These are phyloP conservation scores for Lithobates pipiens DNA, from an alignment of 2,797 vertebrate species.

Conservation along the genomic window DNA sequence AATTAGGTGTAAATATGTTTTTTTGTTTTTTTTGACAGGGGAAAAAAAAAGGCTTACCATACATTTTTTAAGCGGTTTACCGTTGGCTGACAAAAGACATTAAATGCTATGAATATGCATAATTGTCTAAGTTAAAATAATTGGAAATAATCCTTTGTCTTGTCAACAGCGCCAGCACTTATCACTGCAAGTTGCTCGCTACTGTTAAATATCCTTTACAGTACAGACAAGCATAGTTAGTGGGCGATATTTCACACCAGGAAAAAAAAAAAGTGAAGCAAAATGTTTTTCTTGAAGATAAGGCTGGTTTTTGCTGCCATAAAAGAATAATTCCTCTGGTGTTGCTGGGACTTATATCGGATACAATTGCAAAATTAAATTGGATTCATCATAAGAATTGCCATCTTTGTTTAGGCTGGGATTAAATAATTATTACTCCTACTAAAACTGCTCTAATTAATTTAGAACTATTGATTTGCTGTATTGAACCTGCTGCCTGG, in stretches of 20 bases:
- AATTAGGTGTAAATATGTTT: conserved; percentile 75
- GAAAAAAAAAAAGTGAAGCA: neutral
- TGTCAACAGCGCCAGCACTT: conserved; percentile 72
- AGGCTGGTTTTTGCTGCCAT: conserved; percentile 4
- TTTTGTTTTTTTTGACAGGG: conserved; percentile 65
- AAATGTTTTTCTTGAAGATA: conserved; percentile 57
- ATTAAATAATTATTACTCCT: conserved; percentile 14
- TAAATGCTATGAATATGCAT: conserved; percentile 74
- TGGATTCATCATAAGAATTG: conserved; percentile 28
- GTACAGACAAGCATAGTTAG: conserved; percentile 64
- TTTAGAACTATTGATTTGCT: conserved; percentile 20
- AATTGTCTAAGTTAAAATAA: conserved; percentile 76
- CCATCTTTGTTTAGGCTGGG: conserved; percentile 27
- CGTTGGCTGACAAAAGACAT: conserved; percentile 73
- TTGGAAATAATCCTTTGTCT: conserved; percentile 75
- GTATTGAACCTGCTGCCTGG: conserved; percentile 15
- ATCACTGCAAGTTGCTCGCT: conserved; percentile 67
- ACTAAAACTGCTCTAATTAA: conserved; percentile 18
- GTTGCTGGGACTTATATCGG: neutral
- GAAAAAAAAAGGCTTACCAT: conserved; percentile 68
- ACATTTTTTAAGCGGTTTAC: conserved; percentile 74
- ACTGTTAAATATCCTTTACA: conserved; percentile 67
- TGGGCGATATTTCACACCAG: conserved; percentile 67
- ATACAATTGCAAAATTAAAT: neutral
- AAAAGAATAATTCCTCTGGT: neutral